Base-by-base conservation (phyloP, 1,140 invertebrate species). In the Pogonomyrmex californicus region DNA sequence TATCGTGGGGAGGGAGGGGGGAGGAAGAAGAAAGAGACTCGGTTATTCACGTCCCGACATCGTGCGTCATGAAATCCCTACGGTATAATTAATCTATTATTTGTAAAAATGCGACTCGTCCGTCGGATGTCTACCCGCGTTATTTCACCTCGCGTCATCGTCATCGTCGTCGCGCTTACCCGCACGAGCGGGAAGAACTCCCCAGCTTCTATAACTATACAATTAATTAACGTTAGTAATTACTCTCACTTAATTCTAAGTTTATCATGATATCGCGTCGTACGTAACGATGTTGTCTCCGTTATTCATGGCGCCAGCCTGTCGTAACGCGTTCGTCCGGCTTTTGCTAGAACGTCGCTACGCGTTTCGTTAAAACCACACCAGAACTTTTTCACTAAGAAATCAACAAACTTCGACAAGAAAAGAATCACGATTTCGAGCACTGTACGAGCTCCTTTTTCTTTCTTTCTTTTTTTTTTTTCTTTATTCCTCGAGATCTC, bases 161-260 rank as follows among this genome's bases (percentile, higher is more conserved):
- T 68, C 71, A 23, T 88, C 71, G 60, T 62, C 58, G 65, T 63
- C 77, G 68, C 63, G 51, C 54, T 63, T 65, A 56, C 58, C 66
- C 63, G 73, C 65, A 81, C 63, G 70, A 87, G 86, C 87, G 68
- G 77, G 85, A 54, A 86, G 87, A 88, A 86, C 83, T n/a, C 60
- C 73, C 87, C 78, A 82, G 73, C 68, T 92, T 66, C 87, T 91
- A 93, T 89, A 87, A 92, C 89, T 93, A 93, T 92, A 93, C 92
- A 93, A 90, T 92, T 91, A 93, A 91, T 73, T 93, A 93, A 93
- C 90, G 88, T 92, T 92, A 92, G 88, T 91, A 91, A 90, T 92
- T 91, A 93, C 33, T 91, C 75, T 91, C 90, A 86, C 90, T 92
- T 91, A 93, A 86, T 51, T 83, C 86, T 92, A 92, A 89, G 81